phyloP scores from a whole-genome alignment of 2,113 vertebrate genomes.

The Danionella cerebrum region DNA sequence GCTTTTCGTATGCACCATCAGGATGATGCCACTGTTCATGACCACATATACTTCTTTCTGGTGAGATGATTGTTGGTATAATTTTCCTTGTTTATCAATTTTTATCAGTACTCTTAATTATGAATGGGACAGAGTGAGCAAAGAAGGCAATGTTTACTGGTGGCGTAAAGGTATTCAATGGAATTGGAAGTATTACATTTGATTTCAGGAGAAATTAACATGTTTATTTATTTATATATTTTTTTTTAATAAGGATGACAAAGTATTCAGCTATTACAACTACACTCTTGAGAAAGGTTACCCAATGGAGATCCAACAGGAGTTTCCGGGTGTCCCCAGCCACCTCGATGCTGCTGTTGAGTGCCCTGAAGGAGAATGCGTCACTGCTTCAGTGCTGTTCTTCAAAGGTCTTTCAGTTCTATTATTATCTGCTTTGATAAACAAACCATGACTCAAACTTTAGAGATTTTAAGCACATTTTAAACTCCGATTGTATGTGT shows the following conservation, averaged over 20 bases:
- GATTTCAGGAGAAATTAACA: too few species aligned
- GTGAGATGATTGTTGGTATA: slow-evolving; percentile 46
- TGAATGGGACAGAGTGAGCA: too few species aligned
- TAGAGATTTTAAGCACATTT: too few species aligned
- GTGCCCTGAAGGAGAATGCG: slow-evolving; percentile 73
- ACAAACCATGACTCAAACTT: neutral
- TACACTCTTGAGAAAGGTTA: slow-evolving; percentile 57
- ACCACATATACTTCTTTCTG: slow-evolving; percentile 71
- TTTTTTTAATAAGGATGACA: slow-evolving; percentile 59
- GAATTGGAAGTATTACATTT: too few species aligned
- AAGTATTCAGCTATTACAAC: slow-evolving; percentile 67
- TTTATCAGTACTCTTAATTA: too few species aligned
- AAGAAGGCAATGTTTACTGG: too few species aligned
- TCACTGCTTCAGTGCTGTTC: slow-evolving; percentile 66
- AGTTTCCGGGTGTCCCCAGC: slow-evolving; percentile 69
- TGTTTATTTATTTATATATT: too few species aligned
- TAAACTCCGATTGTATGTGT: too few species aligned
- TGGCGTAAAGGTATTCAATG: too few species aligned
- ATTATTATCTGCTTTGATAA: neutral
- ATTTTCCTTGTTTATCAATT: too few species aligned
- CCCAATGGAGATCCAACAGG: slow-evolving; percentile 62
- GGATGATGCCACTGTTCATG: slow-evolving; percentile 35
- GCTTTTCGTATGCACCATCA: slow-evolving; percentile 67
- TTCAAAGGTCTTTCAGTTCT: slow-evolving; percentile 69
- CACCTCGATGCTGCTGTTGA: slow-evolving; percentile 76